Evolutionary conservation across 2,888 invertebrate species (phyloP), one percentile per base, ranked within the genome.

Genomic region (Ligdia adustata): DNA sequence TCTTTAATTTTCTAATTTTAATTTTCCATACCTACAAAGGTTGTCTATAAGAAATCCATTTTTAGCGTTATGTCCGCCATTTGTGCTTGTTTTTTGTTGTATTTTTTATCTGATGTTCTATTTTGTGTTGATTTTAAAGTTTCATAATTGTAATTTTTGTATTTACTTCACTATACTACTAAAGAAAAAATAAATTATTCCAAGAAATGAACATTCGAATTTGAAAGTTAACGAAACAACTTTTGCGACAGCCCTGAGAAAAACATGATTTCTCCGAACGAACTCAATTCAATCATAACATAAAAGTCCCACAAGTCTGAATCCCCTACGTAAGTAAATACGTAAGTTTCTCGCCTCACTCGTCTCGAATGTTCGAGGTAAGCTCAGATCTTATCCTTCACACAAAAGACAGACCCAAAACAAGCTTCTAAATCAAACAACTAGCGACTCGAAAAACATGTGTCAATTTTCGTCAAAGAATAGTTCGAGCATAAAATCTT

Each of bases 401-500:
- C 39, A 39, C 39, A 39, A 34, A 49, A 18, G 28, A 40, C 28
- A 40, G 49, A 53, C 51, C 52, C 51, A 57, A 50, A 57, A 51
- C 49, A 46, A 57, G 57, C 54, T 49, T 50, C 60, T 62, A 64
- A 60, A 60, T 52, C 47, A 55, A 60, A 46, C 43, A 52, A 57
- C 50, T 52, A 46, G 33, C 5, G 39, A 58, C 43, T 55, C 51
- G 59, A 51, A 59, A 56, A 63, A 58, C 64, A 64, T 65, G 66
- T 67, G 65, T 72, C 69, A 64, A 72, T 62, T 62, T 61, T 54
- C 52, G 53, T 60, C 58, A 57, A 62, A 56, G 56, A 52, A 55
- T 52, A 57, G 57, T 62, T 64, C 62, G 57, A 57, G 55, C 57
- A 46, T 56, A 45, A 60, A 63, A 55, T 61, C 42, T 55, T 55